Evolutionary conservation across 1,140 invertebrate genomes (phyloP), one percentile per base, ranked within the genome.

Genomic region (Chlorops oryzae): DNA sequence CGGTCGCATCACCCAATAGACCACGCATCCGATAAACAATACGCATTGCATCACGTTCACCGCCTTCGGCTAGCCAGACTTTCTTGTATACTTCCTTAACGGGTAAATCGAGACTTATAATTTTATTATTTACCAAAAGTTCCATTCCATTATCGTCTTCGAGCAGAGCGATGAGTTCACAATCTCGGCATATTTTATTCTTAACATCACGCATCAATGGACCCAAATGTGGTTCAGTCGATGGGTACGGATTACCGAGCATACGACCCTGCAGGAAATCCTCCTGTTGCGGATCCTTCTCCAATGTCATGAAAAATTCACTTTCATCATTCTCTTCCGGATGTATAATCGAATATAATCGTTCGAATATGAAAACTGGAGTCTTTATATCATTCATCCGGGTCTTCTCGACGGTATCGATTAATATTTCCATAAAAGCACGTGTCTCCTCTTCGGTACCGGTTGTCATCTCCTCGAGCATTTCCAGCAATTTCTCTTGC

Each of bases 91-190:
- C 90, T 61, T 98, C 94, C 73, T 92, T 93, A 1, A 98, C 94
- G 1, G 91, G 88, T 43, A 99, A 75, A 77, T 98, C 95, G 0
- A 98, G 76, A 52, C 90, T 94, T 60, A 99, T 98, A 44, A 98
- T 98, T 77, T 98, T 98, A 73, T 98, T 98, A 63, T 94, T 93
- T 0, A 99, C 95, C n/a, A 98, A 78, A 44, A 98, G 75, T 73
- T 98, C 96, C 94, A 99, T 98, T 40, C 95, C 95, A 62, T 94
- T 98, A 69, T 98, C 96, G 72, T 98, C 95, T 72, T 98, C 95
- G 1, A 98, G 72, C 15, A 99, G 73, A 2, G 95, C 94, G 1
- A 98, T 91, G 34, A 98, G 75, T 65, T 99, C 96, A 74, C 95
- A 98, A 76, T 98, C 96, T 61, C 89, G 88, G 65, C 93, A 96